phyloP scores from a whole-genome alignment of 2,797 vertebrate genomes.

The Onychomys torridus region DNA sequence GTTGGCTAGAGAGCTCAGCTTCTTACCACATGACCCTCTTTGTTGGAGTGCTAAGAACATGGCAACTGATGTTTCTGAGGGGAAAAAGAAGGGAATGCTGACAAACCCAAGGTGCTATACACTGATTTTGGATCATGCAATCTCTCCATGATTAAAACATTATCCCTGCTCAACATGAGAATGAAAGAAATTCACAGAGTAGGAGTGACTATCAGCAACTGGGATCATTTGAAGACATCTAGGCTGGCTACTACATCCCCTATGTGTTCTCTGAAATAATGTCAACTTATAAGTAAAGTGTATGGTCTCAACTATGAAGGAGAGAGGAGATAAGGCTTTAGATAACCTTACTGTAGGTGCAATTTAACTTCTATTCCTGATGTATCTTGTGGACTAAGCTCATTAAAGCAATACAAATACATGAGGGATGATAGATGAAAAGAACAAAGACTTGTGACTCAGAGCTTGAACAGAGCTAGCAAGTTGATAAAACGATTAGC shows the following conservation, averaged over 20 bases:
- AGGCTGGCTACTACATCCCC: neutral
- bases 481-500: neutral
- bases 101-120: neutral
- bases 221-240: neutral
- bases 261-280: neutral
- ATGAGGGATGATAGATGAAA: neutral
- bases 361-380: too few species aligned
- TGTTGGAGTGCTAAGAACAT: neutral
- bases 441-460: neutral
- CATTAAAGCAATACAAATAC: neutral
- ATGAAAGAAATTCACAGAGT: neutral
- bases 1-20: neutral
- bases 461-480: neutral
- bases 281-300: neutral
- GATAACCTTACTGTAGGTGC: neutral
- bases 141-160: neutral
- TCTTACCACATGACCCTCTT: neutral
- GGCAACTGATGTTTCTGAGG: neutral
- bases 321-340: neutral
- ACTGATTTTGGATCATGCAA: neutral
- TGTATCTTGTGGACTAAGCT: neutral
- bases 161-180: neutral
- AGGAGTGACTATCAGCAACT: neutral
- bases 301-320: neutral
- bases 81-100: neutral